Percentiles rank a stretch among this genome's conserved stretches.
Conservation (phyloP, 1,140 invertebrate species). For the Cylas formicarius region DNA sequence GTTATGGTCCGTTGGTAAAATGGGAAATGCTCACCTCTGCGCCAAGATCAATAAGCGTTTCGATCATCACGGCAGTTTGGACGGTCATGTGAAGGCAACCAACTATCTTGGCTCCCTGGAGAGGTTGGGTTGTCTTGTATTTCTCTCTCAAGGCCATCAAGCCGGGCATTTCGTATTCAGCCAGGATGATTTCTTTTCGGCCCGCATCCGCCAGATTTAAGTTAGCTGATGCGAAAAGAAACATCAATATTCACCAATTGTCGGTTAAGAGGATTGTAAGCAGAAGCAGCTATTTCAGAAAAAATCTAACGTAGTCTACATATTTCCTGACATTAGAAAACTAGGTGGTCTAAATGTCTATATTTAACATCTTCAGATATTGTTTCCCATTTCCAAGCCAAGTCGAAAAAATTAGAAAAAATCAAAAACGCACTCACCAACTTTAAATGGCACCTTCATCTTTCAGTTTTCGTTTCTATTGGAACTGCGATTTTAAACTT, state of each 20-base stretch:
- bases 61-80: slow-evolving; percentile 96
- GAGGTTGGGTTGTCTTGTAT: slow-evolving; percentile 78
- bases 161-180: slow-evolving; percentile 99
- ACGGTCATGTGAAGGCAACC: slow-evolving; percentile 98
- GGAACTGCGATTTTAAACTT: too few species aligned
- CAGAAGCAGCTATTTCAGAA: too few species aligned
- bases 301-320: too few species aligned
- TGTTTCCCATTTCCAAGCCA: too few species aligned
- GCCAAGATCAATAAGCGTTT: slow-evolving; percentile 90
- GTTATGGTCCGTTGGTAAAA: neutral
- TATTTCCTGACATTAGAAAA: too few species aligned
- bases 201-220: slow-evolving; percentile 73
- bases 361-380: too few species aligned
- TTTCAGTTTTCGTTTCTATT: too few species aligned
- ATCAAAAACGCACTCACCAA: too few species aligned
- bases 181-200: slow-evolving; percentile 90
- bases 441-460: slow-evolving; percentile 32
- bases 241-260: slow-evolving; percentile 4
- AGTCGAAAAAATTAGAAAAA: too few species aligned
- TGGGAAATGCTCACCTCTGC: slow-evolving; percentile 69
- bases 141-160: slow-evolving; percentile 89
- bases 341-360: too few species aligned
- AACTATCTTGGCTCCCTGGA: slow-evolving; percentile 91
- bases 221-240: slow-evolving; percentile 22
- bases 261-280: slow-evolving; percentile 9